A percentile compares a stretch with the other conserved stretches of the same genome.
Conservation (phyloP, 2,113 vertebrate species). For the Vulpes ferrilata region DNA sequence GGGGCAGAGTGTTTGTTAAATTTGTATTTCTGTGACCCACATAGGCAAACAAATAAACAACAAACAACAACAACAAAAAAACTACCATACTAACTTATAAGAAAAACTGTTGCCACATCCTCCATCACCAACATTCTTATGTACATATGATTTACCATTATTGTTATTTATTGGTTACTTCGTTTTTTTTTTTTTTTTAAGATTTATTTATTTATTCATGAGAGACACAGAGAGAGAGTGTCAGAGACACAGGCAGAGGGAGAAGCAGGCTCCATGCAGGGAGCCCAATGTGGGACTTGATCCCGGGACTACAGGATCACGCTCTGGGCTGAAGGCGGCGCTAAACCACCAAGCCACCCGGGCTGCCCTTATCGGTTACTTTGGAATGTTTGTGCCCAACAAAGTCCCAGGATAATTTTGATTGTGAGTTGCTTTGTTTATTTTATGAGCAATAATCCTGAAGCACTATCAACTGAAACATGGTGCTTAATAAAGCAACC, state of each 20-base stretch:
- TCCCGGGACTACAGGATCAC: too few relatives aligned
- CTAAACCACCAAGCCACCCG: too few relatives aligned
- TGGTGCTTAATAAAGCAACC: not conserved
- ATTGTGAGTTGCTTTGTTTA: conserved; percentile 37
- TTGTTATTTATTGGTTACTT: not conserved
- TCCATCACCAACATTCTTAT: not conserved
- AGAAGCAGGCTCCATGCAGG: too few relatives aligned
- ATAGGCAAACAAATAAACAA: not conserved
- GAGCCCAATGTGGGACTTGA: too few relatives aligned
- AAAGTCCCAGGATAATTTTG: not conserved
- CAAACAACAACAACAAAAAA: not conserved
- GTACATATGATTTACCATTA: not conserved
- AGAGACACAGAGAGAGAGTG: too few relatives aligned
- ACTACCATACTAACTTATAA: not conserved
- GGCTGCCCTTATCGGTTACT: not conserved
- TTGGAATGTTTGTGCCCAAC: not conserved
- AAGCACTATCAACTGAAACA: not conserved
- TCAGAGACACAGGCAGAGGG: too few relatives aligned
- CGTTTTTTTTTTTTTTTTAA: too few relatives aligned
- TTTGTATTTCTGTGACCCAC: not conserved
- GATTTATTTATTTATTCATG: too few relatives aligned
- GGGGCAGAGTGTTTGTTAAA: not conserved
- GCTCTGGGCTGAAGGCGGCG: too few relatives aligned
- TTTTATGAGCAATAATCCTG: not conserved
- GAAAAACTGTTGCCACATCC: not conserved